Percentiles rank a stretch among this genome's conserved stretches.
Evolutionary conservation across 2,797 vertebrate genomes (phyloP).

Genomic region (Argyrosomus regius): DNA sequence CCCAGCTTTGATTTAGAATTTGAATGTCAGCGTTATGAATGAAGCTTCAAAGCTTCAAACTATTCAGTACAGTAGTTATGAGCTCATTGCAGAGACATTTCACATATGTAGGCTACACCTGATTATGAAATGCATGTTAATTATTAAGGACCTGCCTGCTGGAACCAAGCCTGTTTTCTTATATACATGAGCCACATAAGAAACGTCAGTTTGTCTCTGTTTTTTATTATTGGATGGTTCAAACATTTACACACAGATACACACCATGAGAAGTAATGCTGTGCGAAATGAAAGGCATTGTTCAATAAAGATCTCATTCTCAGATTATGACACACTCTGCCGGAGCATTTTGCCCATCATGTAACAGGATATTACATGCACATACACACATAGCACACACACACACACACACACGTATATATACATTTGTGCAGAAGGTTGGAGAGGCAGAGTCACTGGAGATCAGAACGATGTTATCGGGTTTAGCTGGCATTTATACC

Average conservation of each 20-base stretch:
- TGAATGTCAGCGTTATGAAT: too few relatives aligned
- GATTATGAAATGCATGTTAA: conserved; percentile 31
- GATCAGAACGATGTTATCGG: conserved; percentile 64
- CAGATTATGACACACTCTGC: conserved; percentile 64
- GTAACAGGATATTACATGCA: conserved; percentile 71
- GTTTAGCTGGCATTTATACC: conserved; percentile 56
- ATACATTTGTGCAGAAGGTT: conserved; percentile 25
- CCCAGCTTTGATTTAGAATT: too few relatives aligned
- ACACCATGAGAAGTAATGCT: conserved; percentile 33
- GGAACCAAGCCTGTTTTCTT: conserved; percentile 30
- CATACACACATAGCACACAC: conserved; percentile 17
- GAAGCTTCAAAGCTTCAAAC: too few relatives aligned
- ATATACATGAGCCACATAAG: conserved; percentile 26
- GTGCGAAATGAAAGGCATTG: conserved; percentile 67
- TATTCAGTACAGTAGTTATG: too few relatives aligned
- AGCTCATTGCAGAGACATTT: background rate
- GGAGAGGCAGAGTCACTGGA: conserved; percentile 33
- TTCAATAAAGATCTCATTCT: conserved; percentile 64
- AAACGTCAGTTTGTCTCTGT: conserved; percentile 8
- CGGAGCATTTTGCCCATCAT: conserved; percentile 54
- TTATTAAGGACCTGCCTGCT: conserved; percentile 31
- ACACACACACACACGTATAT: background rate
- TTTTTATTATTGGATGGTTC: conserved; percentile 21
- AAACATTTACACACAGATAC: conserved; percentile 19
- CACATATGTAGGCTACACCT: conserved; percentile 2